Conservation (phyloP, 2,113 vertebrate species). For the Pipa parva region DNA sequence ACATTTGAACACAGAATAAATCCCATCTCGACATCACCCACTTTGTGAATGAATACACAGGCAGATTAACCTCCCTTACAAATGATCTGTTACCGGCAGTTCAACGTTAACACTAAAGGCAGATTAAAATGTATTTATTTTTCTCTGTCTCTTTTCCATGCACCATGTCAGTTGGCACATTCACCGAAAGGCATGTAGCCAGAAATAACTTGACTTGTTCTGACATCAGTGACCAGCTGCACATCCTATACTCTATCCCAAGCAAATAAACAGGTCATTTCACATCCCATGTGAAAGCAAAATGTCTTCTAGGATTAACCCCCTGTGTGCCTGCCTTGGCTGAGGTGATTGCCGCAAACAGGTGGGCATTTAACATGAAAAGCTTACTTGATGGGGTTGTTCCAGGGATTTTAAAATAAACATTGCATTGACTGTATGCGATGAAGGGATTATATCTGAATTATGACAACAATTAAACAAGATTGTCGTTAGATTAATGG, state of each 20-base stretch:
- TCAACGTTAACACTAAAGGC: not conserved
- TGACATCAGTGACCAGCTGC: slow-evolving; percentile 38
- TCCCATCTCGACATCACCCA: not conserved
- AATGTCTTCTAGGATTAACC: slow-evolving; percentile 11
- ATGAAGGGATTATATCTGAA: no score
- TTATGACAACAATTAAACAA: no score
- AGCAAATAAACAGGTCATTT: slow-evolving; percentile 32
- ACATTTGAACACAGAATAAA: not conserved
- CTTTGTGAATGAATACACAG: not conserved
- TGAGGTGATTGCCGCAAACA: not conserved
- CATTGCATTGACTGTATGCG: no score
- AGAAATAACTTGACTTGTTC: slow-evolving; percentile 34
- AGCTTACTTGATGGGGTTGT: not conserved
- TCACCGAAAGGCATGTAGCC: slow-evolving; percentile 11
- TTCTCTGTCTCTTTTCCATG: not conserved
- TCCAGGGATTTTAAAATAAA: no score
- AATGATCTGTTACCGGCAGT: not conserved
- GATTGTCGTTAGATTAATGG: no score
- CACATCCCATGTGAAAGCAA: slow-evolving; percentile 15
- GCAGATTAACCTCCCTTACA: not conserved
- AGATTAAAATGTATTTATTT: not conserved
- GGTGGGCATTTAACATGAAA: not conserved
- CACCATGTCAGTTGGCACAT: slow-evolving; percentile 25
- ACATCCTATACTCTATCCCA: slow-evolving; percentile 24
- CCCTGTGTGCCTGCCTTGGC: not conserved